Conservation (phyloP, 2,797 vertebrate genomes). For the Anolis apletophallus region DNA sequence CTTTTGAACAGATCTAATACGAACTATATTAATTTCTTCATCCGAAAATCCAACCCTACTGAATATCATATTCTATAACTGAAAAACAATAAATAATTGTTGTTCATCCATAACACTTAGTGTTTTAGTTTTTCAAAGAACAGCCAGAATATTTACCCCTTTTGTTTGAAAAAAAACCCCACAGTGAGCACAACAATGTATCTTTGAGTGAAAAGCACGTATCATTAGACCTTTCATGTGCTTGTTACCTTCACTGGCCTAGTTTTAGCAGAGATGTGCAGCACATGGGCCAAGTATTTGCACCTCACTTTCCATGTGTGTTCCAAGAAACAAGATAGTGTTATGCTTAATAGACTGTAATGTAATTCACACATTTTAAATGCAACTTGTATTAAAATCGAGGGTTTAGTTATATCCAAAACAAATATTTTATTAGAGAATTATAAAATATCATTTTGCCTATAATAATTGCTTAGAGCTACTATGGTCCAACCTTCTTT, state of each 20-base stretch:
- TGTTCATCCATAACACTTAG: no score
- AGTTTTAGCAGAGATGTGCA: background rate
- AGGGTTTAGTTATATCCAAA: background rate
- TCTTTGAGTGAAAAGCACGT: background rate
- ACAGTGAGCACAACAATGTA: background rate
- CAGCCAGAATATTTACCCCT: background rate
- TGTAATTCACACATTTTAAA: background rate
- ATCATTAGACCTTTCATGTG: background rate
- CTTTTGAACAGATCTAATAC: no score
- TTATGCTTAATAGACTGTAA: background rate
- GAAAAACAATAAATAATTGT: no score
- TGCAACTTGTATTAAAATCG: background rate
- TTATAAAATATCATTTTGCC: background rate
- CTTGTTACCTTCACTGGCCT: background rate
- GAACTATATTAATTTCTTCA: no score
- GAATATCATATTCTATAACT: no score
- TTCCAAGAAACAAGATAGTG: background rate
- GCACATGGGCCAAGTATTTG: background rate
- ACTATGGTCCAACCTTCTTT: background rate
- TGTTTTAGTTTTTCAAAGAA: no score
- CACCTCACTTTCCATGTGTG: background rate
- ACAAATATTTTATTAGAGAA: background rate
- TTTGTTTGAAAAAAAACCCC: background rate
- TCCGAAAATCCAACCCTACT: no score
- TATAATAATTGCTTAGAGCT: background rate